phyloP scores from a whole-genome alignment of 1,140 invertebrate species.

The Pseudomyrmex dendroicus region DNA sequence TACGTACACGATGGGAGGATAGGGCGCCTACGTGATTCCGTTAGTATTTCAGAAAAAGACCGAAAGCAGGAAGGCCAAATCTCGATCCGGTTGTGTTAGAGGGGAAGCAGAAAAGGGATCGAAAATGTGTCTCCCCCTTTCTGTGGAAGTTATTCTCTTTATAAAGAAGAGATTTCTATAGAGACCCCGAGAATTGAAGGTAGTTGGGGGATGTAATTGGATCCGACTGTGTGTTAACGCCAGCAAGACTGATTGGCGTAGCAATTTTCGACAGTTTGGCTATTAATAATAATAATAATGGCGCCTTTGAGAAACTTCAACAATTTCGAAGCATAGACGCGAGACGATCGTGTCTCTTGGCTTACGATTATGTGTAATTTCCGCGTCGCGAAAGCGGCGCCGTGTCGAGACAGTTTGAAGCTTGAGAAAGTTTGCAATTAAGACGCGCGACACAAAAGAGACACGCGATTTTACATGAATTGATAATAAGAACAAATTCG shows the following conservation, averaged over 20 bases:
- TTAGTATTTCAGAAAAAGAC: conserved; percentile 46
- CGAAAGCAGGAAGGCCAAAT: conserved; percentile 21
- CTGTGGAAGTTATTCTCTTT: conserved; percentile 34
- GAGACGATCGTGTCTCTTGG: background rate
- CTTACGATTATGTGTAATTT: background rate
- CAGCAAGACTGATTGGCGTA: conserved; percentile 43
- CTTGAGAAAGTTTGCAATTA: background rate
- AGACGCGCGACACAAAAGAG: too few species aligned
- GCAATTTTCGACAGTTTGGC: conserved; percentile 49
- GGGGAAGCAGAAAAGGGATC: conserved; percentile 8
- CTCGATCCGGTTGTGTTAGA: conserved; percentile 39
- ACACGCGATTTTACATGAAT: too few species aligned
- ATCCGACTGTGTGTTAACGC: conserved; percentile 33
- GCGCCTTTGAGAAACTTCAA: conserved; percentile 33
- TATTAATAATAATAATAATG: conserved; percentile 48
- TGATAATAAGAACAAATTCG: too few species aligned
- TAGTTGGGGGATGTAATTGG: conserved; percentile 53
- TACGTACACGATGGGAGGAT: background rate
- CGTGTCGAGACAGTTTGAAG: background rate
- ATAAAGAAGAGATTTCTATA: conserved; percentile 51
- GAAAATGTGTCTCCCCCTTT: conserved; percentile 33
- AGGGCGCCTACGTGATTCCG: conserved; percentile 73
- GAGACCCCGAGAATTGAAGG: conserved; percentile 30
- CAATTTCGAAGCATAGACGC: conserved; percentile 16
- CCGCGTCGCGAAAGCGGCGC: background rate